phyloP scores from a whole-genome alignment of 2,888 invertebrate genomes.

The Meta bourneti region DNA sequence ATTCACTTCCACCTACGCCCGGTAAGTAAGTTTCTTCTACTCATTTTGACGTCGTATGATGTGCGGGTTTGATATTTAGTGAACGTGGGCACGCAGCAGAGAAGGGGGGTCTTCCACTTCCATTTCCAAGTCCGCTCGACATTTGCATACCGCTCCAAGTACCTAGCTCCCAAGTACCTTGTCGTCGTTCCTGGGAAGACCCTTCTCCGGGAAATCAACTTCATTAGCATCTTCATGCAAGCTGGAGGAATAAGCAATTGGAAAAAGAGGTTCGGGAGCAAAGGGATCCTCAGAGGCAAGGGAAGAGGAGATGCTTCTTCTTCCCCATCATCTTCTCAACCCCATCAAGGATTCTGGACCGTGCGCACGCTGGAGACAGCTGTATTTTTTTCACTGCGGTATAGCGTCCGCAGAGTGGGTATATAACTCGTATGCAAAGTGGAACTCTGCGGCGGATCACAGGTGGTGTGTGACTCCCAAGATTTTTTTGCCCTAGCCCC shows the following conservation, averaged over 20 bases:
- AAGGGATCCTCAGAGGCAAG: conserved; percentile 34
- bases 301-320: conserved; percentile 24
- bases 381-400: conserved; percentile 34
- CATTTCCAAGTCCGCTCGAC: conserved; percentile 6
- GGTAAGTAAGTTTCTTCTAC: conserved; percentile 72
- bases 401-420: not conserved
- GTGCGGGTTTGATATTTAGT: conserved; percentile 71
- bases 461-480: conserved; percentile 52
- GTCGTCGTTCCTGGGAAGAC: conserved; percentile 9
- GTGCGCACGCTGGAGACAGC: conserved; percentile 68
- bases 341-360: conserved; percentile 73
- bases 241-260: conserved; percentile 75
- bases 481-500: conserved; percentile 49
- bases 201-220: conserved; percentile 66
- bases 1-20: conserved; percentile 53
- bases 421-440: conserved; percentile 73
- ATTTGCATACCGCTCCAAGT: conserved; percentile 48
- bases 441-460: conserved; percentile 37
- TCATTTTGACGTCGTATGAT: conserved; percentile 57
- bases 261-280: conserved; percentile 47
- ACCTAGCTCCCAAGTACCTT: conserved; percentile 13
- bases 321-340: conserved; percentile 37
- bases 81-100: conserved; percentile 52
- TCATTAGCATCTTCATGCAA: conserved; percentile 76
- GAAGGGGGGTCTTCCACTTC: not conserved